Base-by-base conservation (phyloP, 2,113 vertebrate genomes). In the Pyxicephalus adspersus region DNA sequence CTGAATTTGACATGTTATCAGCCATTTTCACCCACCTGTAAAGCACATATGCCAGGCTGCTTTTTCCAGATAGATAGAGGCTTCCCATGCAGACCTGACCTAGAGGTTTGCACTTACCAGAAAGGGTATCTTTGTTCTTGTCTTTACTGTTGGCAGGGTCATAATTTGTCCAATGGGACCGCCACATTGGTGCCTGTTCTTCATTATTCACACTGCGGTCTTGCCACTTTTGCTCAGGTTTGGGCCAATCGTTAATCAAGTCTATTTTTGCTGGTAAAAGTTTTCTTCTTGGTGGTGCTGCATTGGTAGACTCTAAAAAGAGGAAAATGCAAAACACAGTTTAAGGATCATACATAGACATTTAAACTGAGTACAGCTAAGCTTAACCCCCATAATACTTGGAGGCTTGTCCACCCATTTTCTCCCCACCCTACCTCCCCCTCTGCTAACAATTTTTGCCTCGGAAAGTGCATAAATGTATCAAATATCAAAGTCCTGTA, bases 181-280 rank as follows among this genome's bases (percentile, higher is more conserved):
- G 77, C 77, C 77, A 79, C 2, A 17, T 60, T 2, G 64, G 67
- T 29, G 85, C 63, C 45, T 77, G 25, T 22, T 83, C 81, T 77
- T 85, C 86, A 17, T n/a, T 26, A 64, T 79, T 74, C 3, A 1
- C 19, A 6, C 6, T 20, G 72, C 63, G 28, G 50, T 88, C 82
- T 77, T 86, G 72, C 85, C 86, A 86, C 22, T 29, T 67, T 70
- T 85, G 83, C 2, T 77, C 54, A 31, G 58, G 26, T 79, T 82
- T 83, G 60, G 84, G 84, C 85, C 84, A 91, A 64, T 83, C 84
- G 25, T 0, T 83, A 22, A 71, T 25, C 75, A 87, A 60, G 72
- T 87, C 87, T n/a, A 83, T 60, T 29, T 79, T 84, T 22, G 85
- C 84, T 5, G 85, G 74, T 75, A 84, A 29, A 23, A 89, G 80